A percentile compares a stretch with the other conserved stretches of the same genome.
Conservation (phyloP, 1,140 invertebrate genomes). For the Pygmarrhopalites habei region DNA sequence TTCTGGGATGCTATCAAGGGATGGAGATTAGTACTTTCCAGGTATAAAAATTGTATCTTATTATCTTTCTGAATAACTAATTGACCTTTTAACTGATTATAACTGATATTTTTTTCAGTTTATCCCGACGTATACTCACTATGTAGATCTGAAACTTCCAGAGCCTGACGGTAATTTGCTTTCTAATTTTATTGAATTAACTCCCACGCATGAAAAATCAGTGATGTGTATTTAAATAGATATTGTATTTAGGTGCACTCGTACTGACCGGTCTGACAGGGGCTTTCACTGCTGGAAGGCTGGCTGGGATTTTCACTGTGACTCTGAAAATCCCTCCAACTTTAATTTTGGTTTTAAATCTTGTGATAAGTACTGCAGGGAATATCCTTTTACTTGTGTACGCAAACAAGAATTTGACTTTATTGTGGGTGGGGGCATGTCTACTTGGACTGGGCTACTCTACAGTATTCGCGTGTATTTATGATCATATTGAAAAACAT, state of each 20-base stretch:
- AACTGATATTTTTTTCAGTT: too few species aligned
- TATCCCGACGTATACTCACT: slow-evolving; percentile 23
- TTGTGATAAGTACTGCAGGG: slow-evolving; percentile 1
- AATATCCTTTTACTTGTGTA: slow-evolving; percentile 6
- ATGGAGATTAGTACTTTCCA: slow-evolving; percentile 20
- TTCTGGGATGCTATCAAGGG: slow-evolving; percentile 10
- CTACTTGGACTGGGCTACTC: slow-evolving; percentile 21
- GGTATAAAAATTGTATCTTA: too few species aligned
- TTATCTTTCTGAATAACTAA: too few species aligned
- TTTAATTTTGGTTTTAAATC: slow-evolving; percentile 8
- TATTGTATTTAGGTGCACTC: too few species aligned
- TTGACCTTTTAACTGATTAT: too few species aligned
- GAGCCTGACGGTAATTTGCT: too few species aligned
- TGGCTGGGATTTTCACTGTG: slow-evolving; percentile 1
- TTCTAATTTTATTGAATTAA: too few species aligned
- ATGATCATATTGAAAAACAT: slow-evolving; percentile 21
- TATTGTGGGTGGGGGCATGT: slow-evolving; percentile 3
- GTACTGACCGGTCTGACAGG: slow-evolving; percentile 15
- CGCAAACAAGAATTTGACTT: not conserved
- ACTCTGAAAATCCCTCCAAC: slow-evolving; percentile 5
- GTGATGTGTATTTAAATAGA: too few species aligned
- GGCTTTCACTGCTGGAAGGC: slow-evolving; percentile 16
- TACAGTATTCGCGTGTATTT: slow-evolving; percentile 17
- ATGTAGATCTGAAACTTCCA: slow-evolving; percentile 7
- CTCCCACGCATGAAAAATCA: too few species aligned